Conservation (phyloP, 2,797 vertebrate genomes). For the Notolepis coatsorum region DNA sequence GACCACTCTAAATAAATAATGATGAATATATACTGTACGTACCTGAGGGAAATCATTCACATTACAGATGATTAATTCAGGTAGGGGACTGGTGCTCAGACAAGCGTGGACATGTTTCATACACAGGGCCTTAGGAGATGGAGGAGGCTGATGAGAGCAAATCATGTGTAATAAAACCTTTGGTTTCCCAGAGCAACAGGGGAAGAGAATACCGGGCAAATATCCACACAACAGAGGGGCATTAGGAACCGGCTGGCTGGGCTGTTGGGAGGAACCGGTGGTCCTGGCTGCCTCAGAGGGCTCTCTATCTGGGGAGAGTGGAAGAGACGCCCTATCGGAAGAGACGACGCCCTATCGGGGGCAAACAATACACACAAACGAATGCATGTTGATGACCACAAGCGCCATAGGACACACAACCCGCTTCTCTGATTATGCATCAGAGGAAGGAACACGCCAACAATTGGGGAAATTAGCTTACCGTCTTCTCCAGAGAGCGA, state of each 20-base stretch:
- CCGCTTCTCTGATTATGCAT: constrained; percentile 62
- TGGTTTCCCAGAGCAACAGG: constrained; percentile 59
- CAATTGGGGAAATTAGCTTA: too few relatives aligned
- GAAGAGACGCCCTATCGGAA: constrained; percentile 22
- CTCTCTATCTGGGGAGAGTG: constrained; percentile 40
- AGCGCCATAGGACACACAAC: too few relatives aligned
- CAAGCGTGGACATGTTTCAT: constrained; percentile 59
- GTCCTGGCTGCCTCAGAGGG: constrained; percentile 23
- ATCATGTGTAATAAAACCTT: constrained; percentile 70
- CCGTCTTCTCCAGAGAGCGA: too few relatives aligned
- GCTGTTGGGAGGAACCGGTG: constrained; percentile 51
- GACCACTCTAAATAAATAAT: constrained; percentile 53
- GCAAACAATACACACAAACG: background rate
- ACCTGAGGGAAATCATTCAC: constrained; percentile 46
- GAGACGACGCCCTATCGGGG: too few relatives aligned
- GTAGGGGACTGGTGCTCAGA: constrained; percentile 46
- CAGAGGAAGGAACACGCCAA: too few relatives aligned
- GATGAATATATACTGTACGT: constrained; percentile 19
- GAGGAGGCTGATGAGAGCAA: constrained; percentile 59
- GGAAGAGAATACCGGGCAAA: constrained; percentile 25
- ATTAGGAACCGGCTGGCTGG: constrained; percentile 59
- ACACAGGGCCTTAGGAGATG: constrained; percentile 53
- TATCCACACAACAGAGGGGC: constrained; percentile 43
- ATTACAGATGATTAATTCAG: constrained; percentile 69
- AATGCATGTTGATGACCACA: too few relatives aligned